These are phyloP conservation scores for Pseudococcus longispinus DNA, from an alignment of 2,888 invertebrate genomes.

Conservation along the genomic window DNA sequence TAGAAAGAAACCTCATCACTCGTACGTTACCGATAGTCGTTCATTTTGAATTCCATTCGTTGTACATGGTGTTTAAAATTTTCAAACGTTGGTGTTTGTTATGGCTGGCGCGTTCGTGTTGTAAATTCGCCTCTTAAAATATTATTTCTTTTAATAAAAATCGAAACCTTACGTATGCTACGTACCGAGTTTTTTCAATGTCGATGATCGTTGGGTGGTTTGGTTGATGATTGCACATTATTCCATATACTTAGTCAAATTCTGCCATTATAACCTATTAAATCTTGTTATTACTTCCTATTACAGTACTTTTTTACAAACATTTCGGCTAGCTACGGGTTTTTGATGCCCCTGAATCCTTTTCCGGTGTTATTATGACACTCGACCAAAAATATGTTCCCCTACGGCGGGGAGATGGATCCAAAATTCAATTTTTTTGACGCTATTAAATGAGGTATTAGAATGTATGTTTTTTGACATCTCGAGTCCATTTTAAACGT, in stretches of 20 bases:
- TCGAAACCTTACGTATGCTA: neutral
- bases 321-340: no score
- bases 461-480: no score
- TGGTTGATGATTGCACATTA: neutral
- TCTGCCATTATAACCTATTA: no score
- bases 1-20: slow-evolving; percentile 24
- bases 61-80: slow-evolving; percentile 15
- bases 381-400: no score
- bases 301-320: no score
- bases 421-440: no score
- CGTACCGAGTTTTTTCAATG: neutral
- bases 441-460: no score
- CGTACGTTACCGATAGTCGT: slow-evolving; percentile 26
- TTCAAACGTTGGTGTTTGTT: neutral
- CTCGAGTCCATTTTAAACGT: no score
- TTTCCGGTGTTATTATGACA: no score
- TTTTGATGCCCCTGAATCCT: no score
- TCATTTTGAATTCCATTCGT: slow-evolving; percentile 28
- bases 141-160: slow-evolving; percentile 27
- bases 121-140: slow-evolving; percentile 19
- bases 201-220: neutral
- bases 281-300: no score
- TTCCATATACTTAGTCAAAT: neutral
- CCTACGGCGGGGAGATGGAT: no score
- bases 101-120: slow-evolving; percentile 10